Evolutionary conservation across 2,888 invertebrate species (phyloP).

Genomic region (Leptopilina syphax): DNA sequence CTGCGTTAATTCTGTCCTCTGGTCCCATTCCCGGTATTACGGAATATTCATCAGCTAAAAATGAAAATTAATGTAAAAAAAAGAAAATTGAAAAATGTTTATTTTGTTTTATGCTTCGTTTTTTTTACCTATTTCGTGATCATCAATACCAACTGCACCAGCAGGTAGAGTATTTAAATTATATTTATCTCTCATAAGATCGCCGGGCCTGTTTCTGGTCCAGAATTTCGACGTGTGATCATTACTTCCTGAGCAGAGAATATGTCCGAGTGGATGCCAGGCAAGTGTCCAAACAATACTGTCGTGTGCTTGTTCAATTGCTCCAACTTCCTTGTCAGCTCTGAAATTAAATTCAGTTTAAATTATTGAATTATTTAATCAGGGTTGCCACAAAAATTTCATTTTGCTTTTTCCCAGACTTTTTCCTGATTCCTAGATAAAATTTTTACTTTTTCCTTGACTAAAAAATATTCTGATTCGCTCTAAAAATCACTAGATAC

Average conservation of each 20-base stretch:
- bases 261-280: slow-evolving; percentile 99
- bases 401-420: no score
- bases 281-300: slow-evolving; percentile 99
- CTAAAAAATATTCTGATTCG: no score
- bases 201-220: slow-evolving; percentile 99
- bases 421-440: no score
- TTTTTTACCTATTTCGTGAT: slow-evolving; percentile 82
- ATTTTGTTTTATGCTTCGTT: slow-evolving; percentile 11
- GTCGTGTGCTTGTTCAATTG: slow-evolving; percentile 99
- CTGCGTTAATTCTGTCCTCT: slow-evolving; percentile 90
- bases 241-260: slow-evolving; percentile 99
- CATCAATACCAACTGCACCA: slow-evolving; percentile 85
- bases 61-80: slow-evolving; percentile 38
- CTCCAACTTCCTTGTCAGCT: slow-evolving; percentile 98
- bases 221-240: slow-evolving; percentile 99
- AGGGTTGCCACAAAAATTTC: no score
- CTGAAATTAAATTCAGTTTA: slow-evolving; percentile 75
- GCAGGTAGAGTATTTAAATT: slow-evolving; percentile 94
- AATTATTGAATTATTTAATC: slow-evolving; percentile 19
- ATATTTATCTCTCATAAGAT: slow-evolving; percentile 98
- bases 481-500: no score
- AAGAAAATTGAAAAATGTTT: slow-evolving; percentile 73
- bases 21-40: slow-evolving; percentile 99
- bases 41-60: slow-evolving; percentile 84
- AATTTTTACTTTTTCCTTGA: no score